Evolutionary conservation across 1,140 invertebrate genomes (phyloP).

Genomic region (Calephelis nemesis): DNA sequence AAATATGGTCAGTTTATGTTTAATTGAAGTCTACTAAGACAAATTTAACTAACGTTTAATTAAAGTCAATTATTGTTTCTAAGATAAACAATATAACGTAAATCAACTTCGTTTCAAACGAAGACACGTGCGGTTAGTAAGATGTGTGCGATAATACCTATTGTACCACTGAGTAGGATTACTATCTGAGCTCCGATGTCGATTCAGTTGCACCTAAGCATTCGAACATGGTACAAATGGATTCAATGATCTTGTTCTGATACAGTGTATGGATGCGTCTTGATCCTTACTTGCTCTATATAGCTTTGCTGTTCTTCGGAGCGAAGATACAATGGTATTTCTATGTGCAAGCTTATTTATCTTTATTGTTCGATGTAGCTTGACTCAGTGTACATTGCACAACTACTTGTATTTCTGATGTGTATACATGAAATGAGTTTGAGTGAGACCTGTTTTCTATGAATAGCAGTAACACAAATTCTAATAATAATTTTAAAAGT

Average conservation of each 20-base stretch:
- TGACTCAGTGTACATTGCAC: background rate
- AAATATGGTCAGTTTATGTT: background rate
- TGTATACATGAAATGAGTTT: no score
- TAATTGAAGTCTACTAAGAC: background rate
- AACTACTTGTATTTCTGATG: no score
- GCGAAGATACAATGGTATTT: slow-evolving; percentile 7
- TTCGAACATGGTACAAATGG: slow-evolving; percentile 43
- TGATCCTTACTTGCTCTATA: slow-evolving; percentile 26
- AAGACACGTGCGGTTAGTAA: slow-evolving; percentile 7
- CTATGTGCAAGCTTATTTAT: background rate
- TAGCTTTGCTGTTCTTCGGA: background rate
- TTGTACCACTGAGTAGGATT: slow-evolving; percentile 35
- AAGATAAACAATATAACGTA: background rate
- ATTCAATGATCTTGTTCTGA: slow-evolving; percentile 43
- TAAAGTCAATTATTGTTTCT: slow-evolving; percentile 1
- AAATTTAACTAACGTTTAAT: background rate
- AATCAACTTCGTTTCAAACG: background rate
- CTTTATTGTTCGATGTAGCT: background rate
- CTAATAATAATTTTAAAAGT: no score
- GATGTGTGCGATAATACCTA: slow-evolving; percentile 28
- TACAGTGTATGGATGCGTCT: slow-evolving; percentile 30
- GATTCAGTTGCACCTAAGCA: slow-evolving; percentile 32
- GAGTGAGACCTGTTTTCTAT: no score
- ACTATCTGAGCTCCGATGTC: slow-evolving; percentile 36
- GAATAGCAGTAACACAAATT: no score